Percentiles rank a stretch among this genome's conserved stretches.
These are phyloP conservation scores for Melieria picta DNA, from an alignment of 2,888 invertebrate species.

Conservation along the genomic window DNA sequence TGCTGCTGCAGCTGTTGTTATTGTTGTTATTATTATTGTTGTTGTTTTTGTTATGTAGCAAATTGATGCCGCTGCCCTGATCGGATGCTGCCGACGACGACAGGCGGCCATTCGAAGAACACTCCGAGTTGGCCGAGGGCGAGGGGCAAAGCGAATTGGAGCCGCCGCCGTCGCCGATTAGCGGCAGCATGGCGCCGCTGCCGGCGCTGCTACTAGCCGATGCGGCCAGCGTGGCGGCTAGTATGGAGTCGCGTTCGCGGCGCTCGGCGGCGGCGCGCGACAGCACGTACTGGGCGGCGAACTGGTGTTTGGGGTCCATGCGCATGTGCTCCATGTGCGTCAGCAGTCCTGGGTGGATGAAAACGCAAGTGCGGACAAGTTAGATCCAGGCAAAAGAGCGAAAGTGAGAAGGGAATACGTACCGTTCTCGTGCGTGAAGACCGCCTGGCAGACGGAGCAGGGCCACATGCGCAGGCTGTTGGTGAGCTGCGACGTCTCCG, in stretches of 20 bases:
- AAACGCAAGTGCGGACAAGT: neutral
- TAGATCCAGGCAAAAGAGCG: neutral
- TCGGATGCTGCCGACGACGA: conserved; percentile 85
- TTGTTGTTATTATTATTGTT: too few species aligned
- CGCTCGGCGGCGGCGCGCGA: conserved; percentile 91
- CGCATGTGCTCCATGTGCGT: conserved; percentile 97
- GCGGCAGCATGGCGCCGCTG: conserved; percentile 44
- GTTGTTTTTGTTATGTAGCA: conserved; percentile 68
- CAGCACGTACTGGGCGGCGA: conserved; percentile 92
- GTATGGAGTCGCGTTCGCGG: conserved; percentile 81
- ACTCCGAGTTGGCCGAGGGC: conserved; percentile 87
- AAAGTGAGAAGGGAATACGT: conserved; percentile 55
- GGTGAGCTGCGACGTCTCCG: conserved; percentile 87
- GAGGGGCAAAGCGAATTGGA: conserved; percentile 80
- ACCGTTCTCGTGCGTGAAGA: conserved; percentile 95
- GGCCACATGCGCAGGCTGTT: conserved; percentile 95
- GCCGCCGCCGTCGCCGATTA: conserved; percentile 55
- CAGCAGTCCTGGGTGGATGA: conserved; percentile 75
- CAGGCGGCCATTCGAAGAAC: conserved; percentile 83
- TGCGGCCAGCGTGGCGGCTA: conserved; percentile 74
- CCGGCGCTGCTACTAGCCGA: conserved; percentile 68
- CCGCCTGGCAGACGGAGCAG: conserved; percentile 93
- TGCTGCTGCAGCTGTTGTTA: conserved; percentile 67
- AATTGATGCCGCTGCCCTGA: conserved; percentile 67
- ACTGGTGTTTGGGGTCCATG: conserved; percentile 96